phyloP scores from a whole-genome alignment of 2,888 invertebrate species.

The Phragmatobia fuliginosa region DNA sequence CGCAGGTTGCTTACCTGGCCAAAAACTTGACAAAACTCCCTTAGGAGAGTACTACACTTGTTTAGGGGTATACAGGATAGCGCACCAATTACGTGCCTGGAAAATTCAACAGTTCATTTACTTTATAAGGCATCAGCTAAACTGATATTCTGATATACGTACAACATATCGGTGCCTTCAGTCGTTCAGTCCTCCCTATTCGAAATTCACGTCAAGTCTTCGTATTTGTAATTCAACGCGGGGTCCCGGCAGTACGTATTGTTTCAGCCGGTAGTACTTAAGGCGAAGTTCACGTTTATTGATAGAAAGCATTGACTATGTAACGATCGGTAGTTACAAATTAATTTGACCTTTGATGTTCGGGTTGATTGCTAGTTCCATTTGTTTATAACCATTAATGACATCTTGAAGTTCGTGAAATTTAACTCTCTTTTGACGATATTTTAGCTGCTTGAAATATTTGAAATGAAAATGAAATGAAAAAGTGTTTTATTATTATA shows the following conservation, averaged over 20 bases:
- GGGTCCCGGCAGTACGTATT: constrained; percentile 75
- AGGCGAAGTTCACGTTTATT: constrained; percentile 55
- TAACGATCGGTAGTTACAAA: constrained; percentile 44
- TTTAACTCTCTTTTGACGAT: not conserved
- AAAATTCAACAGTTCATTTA: constrained; percentile 39
- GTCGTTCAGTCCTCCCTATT: constrained; percentile 62
- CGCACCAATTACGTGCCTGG: constrained; percentile 42
- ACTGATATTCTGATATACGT: constrained; percentile 31
- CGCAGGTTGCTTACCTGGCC: constrained; percentile 3
- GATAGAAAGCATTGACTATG: constrained; percentile 45
- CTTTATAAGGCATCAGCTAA: constrained; percentile 39
- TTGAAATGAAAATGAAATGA: too few relatives aligned
- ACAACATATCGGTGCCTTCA: constrained; percentile 33
- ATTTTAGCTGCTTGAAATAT: not conserved
- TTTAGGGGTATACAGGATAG: constrained; percentile 46
- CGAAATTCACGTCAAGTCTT: constrained; percentile 80
- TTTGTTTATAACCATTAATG: not conserved
- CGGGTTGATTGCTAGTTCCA: constrained; percentile 13
- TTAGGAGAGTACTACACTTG: constrained; percentile 40
- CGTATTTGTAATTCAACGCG: constrained; percentile 85
- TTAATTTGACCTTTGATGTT: constrained; percentile 45
- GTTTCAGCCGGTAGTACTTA: constrained; percentile 75
- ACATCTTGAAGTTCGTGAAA: not conserved
- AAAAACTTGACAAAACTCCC: constrained; percentile 24
- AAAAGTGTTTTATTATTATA: too few relatives aligned